phyloP scores from a whole-genome alignment of 2,888 invertebrate genomes.

The Nipponacmea schrenckii region DNA sequence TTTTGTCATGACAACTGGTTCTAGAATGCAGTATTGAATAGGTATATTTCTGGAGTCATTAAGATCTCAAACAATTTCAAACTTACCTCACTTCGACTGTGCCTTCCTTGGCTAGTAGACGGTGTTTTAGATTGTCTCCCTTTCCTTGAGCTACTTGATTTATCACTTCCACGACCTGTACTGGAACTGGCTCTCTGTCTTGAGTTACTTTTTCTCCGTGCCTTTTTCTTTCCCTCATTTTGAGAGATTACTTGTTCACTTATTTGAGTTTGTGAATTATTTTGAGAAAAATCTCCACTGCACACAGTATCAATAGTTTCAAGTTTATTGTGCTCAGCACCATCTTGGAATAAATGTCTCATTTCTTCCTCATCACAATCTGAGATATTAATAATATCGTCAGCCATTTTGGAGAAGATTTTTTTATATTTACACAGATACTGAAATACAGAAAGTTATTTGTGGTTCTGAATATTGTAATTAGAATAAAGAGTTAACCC shows the following conservation, averaged over 20 bases:
- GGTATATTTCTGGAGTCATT: no score
- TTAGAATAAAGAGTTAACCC: no score
- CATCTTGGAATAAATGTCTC: not conserved
- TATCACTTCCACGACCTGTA: not conserved
- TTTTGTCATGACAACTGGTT: no score
- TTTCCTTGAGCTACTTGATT: not conserved
- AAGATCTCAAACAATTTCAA: no score
- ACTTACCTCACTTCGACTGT: not conserved
- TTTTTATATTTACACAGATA: no score
- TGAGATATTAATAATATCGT: not conserved
- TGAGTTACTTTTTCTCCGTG: not conserved
- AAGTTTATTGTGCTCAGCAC: not conserved
- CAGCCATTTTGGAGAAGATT: not conserved
- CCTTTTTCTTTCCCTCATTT: constrained; percentile 1
- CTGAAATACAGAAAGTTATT: no score
- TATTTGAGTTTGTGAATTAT: not conserved
- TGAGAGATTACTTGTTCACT: not conserved
- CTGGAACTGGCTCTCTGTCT: not conserved
- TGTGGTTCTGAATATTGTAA: no score
- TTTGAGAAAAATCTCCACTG: not conserved
- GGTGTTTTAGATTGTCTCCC: constrained; percentile 4
- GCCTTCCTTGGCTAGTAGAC: not conserved
- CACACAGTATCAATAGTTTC: not conserved
- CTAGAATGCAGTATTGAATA: no score
- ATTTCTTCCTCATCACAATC: not conserved